Conservation (phyloP, 2,888 invertebrate species). For the Parnassius mnemosyne region DNA sequence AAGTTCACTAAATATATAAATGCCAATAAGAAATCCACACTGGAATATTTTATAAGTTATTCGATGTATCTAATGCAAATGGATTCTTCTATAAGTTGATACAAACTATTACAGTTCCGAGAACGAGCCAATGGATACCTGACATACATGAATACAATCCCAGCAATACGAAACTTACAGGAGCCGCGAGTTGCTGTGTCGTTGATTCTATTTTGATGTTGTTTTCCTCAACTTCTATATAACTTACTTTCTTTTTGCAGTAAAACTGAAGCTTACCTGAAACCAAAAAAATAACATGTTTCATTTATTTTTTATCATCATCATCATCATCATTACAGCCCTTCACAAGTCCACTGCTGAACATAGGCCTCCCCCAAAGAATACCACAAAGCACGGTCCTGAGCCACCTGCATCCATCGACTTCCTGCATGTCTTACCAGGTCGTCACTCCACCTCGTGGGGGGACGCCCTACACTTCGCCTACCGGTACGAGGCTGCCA, state of each 20-base stretch:
- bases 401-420: too few species aligned
- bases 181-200: not conserved
- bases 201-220: not conserved
- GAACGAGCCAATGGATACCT: not conserved
- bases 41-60: not conserved
- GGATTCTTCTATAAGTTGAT: not conserved
- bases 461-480: too few species aligned
- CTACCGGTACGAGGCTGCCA: too few species aligned
- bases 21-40: not conserved
- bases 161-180: not conserved
- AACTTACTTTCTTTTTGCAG: not conserved
- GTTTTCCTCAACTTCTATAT: not conserved
- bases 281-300: slow-evolving; percentile 8
- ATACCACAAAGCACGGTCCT: too few species aligned
- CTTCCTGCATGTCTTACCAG: too few species aligned
- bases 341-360: too few species aligned
- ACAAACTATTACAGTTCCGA: not conserved
- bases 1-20: not conserved
- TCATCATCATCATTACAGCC: too few species aligned
- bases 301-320: too few species aligned
- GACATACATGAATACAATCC: not conserved
- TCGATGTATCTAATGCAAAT: not conserved
- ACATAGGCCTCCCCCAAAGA: too few species aligned
- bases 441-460: too few species aligned
- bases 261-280: slow-evolving; percentile 14